phyloP scores from a whole-genome alignment of 2,797 vertebrate species.

The Alauda arvensis region DNA sequence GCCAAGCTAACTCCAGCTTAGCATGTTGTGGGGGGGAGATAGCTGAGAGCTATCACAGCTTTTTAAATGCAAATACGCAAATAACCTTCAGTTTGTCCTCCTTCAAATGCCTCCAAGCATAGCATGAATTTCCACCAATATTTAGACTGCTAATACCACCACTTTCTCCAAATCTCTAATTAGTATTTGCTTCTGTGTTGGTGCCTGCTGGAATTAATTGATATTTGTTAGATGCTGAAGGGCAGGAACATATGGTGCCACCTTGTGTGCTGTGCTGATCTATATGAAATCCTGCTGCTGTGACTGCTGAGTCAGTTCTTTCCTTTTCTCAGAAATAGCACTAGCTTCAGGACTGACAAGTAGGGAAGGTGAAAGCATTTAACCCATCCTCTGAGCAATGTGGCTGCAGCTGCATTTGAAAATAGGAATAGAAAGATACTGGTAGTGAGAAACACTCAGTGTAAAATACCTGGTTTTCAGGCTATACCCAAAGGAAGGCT shows the following conservation, averaged over 20 bases:
- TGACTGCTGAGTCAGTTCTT: constrained; percentile 27
- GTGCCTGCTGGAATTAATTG: constrained; percentile 48
- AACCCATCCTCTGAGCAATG: background rate
- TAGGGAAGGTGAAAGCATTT: constrained; percentile 22
- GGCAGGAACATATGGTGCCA: constrained; percentile 47
- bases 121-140: background rate
- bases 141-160: constrained; percentile 29
- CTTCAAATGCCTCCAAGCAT: constrained; percentile 17
- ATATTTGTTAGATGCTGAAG: constrained; percentile 40
- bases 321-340: background rate
- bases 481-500: background rate
- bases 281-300: constrained; percentile 23
- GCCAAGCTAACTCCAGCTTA: background rate
- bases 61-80: constrained; percentile 9
- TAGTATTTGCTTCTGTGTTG: constrained; percentile 23
- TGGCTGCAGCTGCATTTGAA: background rate
- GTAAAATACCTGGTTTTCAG: background rate
- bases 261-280: constrained; percentile 11
- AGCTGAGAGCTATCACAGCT: background rate
- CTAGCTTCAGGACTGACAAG: background rate
- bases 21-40: background rate
- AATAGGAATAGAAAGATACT: background rate
- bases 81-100: constrained; percentile 45
- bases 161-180: constrained; percentile 28
- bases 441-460: background rate